These are phyloP conservation scores for Nicator chloris DNA, from an alignment of 2,113 vertebrate genomes.

Conservation along the genomic window DNA sequence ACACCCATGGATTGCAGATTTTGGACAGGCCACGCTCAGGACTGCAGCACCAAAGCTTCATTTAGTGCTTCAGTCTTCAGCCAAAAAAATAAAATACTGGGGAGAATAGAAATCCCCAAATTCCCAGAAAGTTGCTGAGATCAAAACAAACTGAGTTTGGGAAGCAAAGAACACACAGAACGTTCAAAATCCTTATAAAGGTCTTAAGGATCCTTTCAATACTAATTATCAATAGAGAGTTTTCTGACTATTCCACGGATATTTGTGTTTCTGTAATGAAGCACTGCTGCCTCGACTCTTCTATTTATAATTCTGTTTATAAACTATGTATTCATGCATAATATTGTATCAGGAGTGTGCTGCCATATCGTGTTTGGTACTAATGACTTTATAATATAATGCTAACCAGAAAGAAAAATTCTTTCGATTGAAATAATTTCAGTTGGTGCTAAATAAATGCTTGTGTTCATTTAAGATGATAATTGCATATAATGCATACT, in stretches of 20 bases:
- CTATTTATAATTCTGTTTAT: background rate
- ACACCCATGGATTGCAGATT: rapidly evolving
- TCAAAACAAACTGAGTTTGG: background rate
- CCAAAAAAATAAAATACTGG: too few relatives aligned
- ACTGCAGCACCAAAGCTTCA: background rate
- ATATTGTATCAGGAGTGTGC: background rate
- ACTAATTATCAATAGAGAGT: background rate
- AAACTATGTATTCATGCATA: background rate
- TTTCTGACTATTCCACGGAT: background rate
- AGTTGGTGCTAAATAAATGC: constrained; percentile 2
- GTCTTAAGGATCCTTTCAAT: background rate
- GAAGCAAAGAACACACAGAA: background rate
- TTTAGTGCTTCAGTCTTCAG: background rate
- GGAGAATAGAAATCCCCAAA: background rate
- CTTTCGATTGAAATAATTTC: background rate
- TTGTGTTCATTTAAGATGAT: constrained; percentile 21
- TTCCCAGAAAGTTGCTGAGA: background rate
- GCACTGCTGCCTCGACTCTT: background rate
- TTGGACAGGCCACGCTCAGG: rapidly evolving
- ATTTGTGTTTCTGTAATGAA: background rate
- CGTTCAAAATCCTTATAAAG: background rate
- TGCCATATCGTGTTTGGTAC: background rate
- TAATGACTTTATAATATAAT: background rate
- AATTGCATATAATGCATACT: background rate
- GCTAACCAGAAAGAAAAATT: background rate